phyloP scores from a whole-genome alignment of 2,797 vertebrate genomes.

The Smutsia gigantea region DNA sequence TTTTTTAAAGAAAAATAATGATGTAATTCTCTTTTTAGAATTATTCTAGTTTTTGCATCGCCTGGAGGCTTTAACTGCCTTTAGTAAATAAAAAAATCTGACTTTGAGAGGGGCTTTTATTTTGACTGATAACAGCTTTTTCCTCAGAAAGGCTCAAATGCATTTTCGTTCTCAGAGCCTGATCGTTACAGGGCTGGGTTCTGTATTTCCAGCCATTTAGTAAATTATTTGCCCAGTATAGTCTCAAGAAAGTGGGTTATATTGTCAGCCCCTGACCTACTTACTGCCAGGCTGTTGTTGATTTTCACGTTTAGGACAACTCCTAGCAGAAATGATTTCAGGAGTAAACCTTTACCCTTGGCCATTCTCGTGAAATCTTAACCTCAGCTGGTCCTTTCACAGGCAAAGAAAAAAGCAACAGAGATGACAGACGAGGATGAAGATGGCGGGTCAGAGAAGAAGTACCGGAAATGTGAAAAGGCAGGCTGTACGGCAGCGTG shows the following conservation, averaged over 20 bases:
- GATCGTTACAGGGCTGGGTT: background rate
- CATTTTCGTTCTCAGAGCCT: background rate
- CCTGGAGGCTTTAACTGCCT: background rate
- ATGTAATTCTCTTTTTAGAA: background rate
- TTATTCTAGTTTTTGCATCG: background rate
- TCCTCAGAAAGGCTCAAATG: background rate
- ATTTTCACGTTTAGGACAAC: background rate
- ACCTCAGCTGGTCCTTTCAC: constrained; percentile 63
- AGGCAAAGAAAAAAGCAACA: constrained; percentile 95
- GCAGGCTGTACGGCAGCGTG: constrained; percentile 95
- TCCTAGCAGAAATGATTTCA: background rate
- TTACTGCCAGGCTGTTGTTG: background rate
- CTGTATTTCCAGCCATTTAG: background rate
- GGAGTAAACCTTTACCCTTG: background rate
- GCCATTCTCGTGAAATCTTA: background rate
- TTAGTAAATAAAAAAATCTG: background rate
- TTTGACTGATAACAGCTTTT: constrained; percentile 3
- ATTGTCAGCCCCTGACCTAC: background rate
- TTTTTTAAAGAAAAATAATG: constrained; percentile 4
- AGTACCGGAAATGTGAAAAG: constrained; percentile 98
- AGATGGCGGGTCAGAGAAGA: constrained; percentile 93
- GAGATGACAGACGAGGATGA: constrained; percentile 93
- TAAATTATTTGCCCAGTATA: background rate
- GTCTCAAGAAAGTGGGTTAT: background rate
- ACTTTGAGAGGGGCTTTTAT: background rate